phyloP scores from a whole-genome alignment of 2,797 vertebrate species.

The Gymnothorax javanicus region DNA sequence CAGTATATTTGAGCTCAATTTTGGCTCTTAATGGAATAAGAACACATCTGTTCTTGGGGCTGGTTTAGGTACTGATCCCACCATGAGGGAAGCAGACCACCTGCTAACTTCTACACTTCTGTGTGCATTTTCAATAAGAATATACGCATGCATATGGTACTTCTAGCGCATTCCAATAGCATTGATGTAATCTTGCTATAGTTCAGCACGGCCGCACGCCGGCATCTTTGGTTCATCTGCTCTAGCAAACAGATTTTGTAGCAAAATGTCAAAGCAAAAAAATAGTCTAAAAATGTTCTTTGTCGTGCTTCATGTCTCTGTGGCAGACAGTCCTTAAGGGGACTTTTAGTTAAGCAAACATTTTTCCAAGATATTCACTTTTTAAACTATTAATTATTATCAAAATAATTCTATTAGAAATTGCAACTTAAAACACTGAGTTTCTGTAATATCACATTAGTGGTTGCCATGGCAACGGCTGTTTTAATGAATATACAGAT shows the following conservation, averaged over 20 bases:
- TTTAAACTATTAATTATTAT: too few relatives aligned
- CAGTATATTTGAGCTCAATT: conserved; percentile 11
- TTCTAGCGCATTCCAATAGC: conserved; percentile 15
- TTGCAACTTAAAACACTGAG: too few relatives aligned
- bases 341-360: conserved; percentile 32
- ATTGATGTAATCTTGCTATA: conserved; percentile 36
- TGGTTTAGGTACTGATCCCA: conserved; percentile 22
- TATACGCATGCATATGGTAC: conserved; percentile 28
- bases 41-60: conserved; percentile 31
- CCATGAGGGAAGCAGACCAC: conserved; percentile 25
- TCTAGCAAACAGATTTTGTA: conserved; percentile 44
- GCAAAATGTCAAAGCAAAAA: conserved; percentile 28
- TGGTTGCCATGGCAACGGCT: too few relatives aligned
- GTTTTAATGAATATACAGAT: too few relatives aligned
- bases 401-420: too few relatives aligned
- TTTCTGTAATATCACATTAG: too few relatives aligned
- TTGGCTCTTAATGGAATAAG: conserved; percentile 20
- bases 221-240: conserved; percentile 37
- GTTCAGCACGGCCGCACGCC: conserved; percentile 24
- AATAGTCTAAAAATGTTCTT: conserved; percentile 30
- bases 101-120: conserved; percentile 35
- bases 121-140: conserved; percentile 39
- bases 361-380: too few relatives aligned
- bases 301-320: conserved; percentile 10
- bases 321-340: conserved; percentile 38